phyloP scores from a whole-genome alignment of 2,888 invertebrate species.

The Coleophora flavipennella region DNA sequence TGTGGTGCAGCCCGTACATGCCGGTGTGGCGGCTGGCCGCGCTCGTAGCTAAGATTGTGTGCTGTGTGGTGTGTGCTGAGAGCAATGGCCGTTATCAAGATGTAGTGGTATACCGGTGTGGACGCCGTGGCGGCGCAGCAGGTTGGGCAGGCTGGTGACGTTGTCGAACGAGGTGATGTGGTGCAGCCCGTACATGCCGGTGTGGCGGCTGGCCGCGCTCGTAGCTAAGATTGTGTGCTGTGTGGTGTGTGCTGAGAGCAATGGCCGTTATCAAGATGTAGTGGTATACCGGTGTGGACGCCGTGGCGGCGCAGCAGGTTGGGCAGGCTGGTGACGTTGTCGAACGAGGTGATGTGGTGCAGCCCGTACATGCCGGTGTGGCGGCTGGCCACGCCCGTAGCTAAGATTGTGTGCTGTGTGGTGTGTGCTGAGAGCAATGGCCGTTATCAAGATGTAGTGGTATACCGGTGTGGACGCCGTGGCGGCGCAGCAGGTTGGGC shows the following conservation, averaged over 20 bases:
- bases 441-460: too few species aligned
- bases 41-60: too few species aligned
- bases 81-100: too few species aligned
- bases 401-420: too few species aligned
- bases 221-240: too few species aligned
- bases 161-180: conserved; percentile 89
- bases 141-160: conserved; percentile 78
- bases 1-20: conserved; percentile 96
- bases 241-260: too few species aligned
- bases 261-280: too few species aligned
- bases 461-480: conserved; percentile 81
- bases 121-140: conserved; percentile 75
- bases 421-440: too few species aligned
- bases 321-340: conserved; percentile 79
- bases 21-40: conserved; percentile 92
- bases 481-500: conserved; percentile 76
- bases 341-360: conserved; percentile 91
- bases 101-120: too few species aligned
- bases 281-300: conserved; percentile 82
- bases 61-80: too few species aligned
- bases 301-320: conserved; percentile 74
- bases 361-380: conserved; percentile 97
- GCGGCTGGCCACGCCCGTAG: conserved; percentile 91
- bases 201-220: conserved; percentile 90
- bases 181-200: conserved; percentile 96